Conservation (phyloP, 2,888 invertebrate species). For the Lymantria dispar region DNA sequence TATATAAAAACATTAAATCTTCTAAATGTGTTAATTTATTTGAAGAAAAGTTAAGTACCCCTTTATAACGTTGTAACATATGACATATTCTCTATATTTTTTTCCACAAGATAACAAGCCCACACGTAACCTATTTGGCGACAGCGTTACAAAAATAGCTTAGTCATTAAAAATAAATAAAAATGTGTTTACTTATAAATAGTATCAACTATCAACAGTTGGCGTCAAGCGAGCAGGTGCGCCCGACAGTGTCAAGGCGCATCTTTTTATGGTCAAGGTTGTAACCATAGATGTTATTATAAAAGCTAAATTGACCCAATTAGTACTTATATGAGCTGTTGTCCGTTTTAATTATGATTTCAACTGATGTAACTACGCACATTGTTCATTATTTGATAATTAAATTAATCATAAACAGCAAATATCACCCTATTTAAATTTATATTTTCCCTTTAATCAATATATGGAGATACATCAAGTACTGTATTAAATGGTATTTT, state of each 20-base stretch:
- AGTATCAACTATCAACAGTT: conserved; percentile 33
- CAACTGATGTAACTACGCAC: conserved; percentile 1
- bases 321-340: conserved; percentile 13
- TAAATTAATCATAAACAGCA: background rate
- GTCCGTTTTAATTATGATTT: conserved; percentile 18
- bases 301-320: conserved; percentile 27
- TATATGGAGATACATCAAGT: too few relatives aligned
- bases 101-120: background rate
- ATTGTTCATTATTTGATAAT: background rate
- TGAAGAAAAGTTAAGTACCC: too few relatives aligned
- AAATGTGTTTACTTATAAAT: conserved; percentile 5
- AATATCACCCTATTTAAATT: too few relatives aligned
- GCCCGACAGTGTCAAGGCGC: conserved; percentile 44
- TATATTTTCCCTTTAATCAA: too few relatives aligned
- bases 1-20: too few relatives aligned
- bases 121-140: background rate
- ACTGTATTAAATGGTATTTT: too few relatives aligned
- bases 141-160: background rate
- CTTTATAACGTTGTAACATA: background rate
- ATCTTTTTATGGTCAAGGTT: conserved; percentile 49
- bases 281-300: conserved; percentile 24
- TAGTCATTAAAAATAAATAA: background rate
- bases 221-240: conserved; percentile 42
- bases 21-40: too few relatives aligned
- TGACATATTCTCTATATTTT: too few relatives aligned